Conservation (phyloP, 2,797 vertebrate species). For the Dendrocincla fuliginosa region DNA sequence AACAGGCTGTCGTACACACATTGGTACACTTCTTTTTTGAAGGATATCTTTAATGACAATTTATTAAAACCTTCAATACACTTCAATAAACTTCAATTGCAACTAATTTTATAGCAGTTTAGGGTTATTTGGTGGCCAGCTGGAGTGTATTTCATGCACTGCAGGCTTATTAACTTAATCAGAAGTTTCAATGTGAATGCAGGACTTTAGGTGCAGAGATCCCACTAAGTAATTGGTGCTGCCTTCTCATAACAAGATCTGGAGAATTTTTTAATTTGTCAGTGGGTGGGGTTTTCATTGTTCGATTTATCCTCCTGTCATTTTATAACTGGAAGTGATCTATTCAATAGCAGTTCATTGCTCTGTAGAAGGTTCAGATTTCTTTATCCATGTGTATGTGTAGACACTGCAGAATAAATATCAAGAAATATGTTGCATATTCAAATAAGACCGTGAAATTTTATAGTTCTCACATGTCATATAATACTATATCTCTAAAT, state of each 20-base stretch:
- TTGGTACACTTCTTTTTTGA: not conserved
- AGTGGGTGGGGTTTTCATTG: not conserved
- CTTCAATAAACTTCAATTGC: not conserved
- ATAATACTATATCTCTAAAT: not conserved
- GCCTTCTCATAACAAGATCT: not conserved
- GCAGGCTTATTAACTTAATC: not conserved
- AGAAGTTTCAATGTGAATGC: not conserved
- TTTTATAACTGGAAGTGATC: not conserved
- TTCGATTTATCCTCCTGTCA: not conserved
- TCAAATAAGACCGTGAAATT: not conserved
- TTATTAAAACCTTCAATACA: not conserved
- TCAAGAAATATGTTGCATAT: not conserved
- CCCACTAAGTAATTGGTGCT: not conserved
- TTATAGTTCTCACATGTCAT: not conserved
- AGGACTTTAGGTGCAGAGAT: not conserved
- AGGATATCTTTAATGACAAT: not conserved
- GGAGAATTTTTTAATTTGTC: not conserved
- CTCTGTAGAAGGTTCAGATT: not conserved
- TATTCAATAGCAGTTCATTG: not conserved
- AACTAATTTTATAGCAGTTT: constrained; percentile 13
- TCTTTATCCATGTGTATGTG: not conserved
- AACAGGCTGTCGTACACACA: not conserved
- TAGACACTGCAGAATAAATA: not conserved
- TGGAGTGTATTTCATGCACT: constrained; percentile 71
- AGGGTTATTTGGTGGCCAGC: constrained; percentile 69